Evolutionary conservation across 1,140 invertebrate genomes (phyloP), one percentile per base, ranked within the genome.

Genomic region (Drosophila erecta): DNA sequence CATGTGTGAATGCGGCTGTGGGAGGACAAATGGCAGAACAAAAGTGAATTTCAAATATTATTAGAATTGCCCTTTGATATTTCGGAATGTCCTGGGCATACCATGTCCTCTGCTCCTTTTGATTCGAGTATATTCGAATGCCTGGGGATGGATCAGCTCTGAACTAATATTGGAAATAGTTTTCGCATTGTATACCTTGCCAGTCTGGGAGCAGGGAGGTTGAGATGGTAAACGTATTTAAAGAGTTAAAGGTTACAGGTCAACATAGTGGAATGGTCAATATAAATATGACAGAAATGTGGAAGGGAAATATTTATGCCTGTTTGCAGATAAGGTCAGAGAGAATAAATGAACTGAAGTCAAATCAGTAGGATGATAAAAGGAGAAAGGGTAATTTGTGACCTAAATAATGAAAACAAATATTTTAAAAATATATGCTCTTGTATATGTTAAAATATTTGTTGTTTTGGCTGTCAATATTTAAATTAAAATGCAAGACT

Each of bases 41-140:
- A 76, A 70, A 75, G 72, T 47, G 66, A 54, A 75, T 66, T 76
- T 75, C 60, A 76, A 75, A 76, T 76, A 76, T 76, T 76, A 76
- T 76, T 76, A 75, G 72, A 58, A 75, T 70, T 76, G 60, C 60
- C 60, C 72, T 76, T 76, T 76, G 72, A 76, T 76, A 76, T 76
- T 41, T 51, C 35, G 53, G 59, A 76, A 76, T 76, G 60, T 76
- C 27, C 67, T 44, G 47, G 62, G 37, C 44, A 59, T 71, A 37
- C 69, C 54, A 58, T 38, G 41, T 59, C 30, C 37, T 41, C 15
- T 8, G 44, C 46, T 38, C 20, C 66, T 62, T 69, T 69, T 70
- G 51, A 65, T 65, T 50, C 49, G 67, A 57, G 50, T 46, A 40
- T 69, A 69, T 33, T 65, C 64, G 69, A 72, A 72, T 72, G 66